These are phyloP conservation scores for Darevskia nairensis DNA, from an alignment of 2,797 vertebrate species.

Conservation along the genomic window DNA sequence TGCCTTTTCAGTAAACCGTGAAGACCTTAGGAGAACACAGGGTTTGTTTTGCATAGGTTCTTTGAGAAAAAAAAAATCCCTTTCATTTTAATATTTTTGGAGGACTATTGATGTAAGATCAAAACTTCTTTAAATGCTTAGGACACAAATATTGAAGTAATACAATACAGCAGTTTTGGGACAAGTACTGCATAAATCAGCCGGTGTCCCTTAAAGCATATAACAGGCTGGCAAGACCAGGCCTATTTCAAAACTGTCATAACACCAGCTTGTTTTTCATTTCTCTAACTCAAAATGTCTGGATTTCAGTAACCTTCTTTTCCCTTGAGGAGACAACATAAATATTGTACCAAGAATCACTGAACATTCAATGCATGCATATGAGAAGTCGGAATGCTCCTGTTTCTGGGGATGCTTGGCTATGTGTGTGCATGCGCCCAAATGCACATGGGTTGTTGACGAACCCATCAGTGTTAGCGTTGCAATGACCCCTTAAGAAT, in stretches of 20 bases:
- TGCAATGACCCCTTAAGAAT: not conserved
- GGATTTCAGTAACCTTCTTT: conserved; percentile 65
- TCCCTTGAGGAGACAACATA: conserved; percentile 56
- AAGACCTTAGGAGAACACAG: conserved; percentile 50
- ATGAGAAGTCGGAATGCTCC: conserved; percentile 7
- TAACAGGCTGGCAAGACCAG: conserved; percentile 64
- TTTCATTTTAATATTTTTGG: conserved; percentile 74
- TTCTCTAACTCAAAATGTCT: conserved; percentile 69
- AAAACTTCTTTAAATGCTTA: conserved; percentile 73
- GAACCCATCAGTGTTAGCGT: not conserved
- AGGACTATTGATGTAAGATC: conserved; percentile 66
- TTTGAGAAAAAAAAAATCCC: conserved; percentile 60
- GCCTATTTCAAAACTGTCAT: conserved; percentile 70
- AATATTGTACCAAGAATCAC: conserved; percentile 63
- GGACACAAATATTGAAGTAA: conserved; percentile 74
- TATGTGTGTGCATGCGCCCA: not conserved
- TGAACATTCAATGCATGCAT: conserved; percentile 40
- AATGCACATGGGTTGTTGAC: not conserved
- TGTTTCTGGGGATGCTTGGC: conserved; percentile 5
- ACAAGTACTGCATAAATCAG: conserved; percentile 73
- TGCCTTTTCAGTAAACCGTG: conserved; percentile 42
- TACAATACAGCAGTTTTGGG: conserved; percentile 71
- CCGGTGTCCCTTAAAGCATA: conserved; percentile 66
- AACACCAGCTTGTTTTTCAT: conserved; percentile 73
- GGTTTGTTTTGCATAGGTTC: conserved; percentile 66